Percentiles rank a stretch among this genome's conserved stretches.
Conservation (phyloP, 2,888 invertebrate genomes). For the Tenthredo distinguenda region DNA sequence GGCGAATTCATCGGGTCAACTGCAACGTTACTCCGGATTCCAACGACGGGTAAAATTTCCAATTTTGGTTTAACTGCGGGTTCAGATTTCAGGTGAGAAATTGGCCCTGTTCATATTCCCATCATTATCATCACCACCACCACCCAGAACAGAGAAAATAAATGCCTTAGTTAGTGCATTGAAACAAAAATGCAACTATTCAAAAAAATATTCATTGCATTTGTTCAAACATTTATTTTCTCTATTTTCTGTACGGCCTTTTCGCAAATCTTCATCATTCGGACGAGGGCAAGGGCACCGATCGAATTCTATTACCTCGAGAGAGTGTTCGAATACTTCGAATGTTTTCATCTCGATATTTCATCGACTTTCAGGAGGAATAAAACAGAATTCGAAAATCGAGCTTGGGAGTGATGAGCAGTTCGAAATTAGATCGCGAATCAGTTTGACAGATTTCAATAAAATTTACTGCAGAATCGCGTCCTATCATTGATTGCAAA, state of each 20-base stretch:
- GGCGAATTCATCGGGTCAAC: background rate
- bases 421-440: background rate
- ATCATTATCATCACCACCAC: slow-evolving; percentile 34
- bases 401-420: background rate
- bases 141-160: slow-evolving; percentile 48
- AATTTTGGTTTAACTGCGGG: slow-evolving; percentile 17
- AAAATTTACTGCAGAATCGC: background rate
- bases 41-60: slow-evolving; percentile 30
- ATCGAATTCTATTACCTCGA: too few relatives aligned
- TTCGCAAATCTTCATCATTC: background rate
- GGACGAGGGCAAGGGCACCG: too few relatives aligned
- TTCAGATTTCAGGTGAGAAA: slow-evolving; percentile 2
- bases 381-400: background rate
- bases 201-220: background rate
- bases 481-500: too few relatives aligned
- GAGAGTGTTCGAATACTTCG: too few relatives aligned
- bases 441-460: background rate
- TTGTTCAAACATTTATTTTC: slow-evolving; percentile 46
- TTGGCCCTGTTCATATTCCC: slow-evolving; percentile 1
- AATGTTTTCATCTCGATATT: too few relatives aligned
- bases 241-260: slow-evolving; percentile 21
- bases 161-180: slow-evolving; percentile 47
- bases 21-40: slow-evolving; percentile 5
- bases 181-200: background rate
- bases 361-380: background rate